Percentiles rank a stretch among this genome's conserved stretches.
Conservation (phyloP, 2,888 invertebrate genomes). For the Iphiclides podalirius region DNA sequence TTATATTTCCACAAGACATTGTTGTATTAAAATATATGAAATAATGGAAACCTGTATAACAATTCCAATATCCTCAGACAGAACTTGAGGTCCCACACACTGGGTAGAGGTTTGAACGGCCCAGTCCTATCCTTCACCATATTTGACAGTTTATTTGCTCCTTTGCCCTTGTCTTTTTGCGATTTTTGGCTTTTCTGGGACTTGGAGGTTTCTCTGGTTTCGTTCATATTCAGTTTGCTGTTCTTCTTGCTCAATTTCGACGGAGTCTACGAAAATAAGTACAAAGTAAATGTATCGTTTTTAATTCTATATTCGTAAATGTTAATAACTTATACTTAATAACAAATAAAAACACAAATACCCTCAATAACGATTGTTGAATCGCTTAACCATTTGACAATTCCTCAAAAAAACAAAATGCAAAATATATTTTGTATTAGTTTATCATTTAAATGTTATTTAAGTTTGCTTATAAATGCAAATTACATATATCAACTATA, state of each 20-base stretch:
- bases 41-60: constrained; percentile 60
- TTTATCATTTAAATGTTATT: no score
- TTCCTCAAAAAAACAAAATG: no score
- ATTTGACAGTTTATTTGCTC: constrained; percentile 45
- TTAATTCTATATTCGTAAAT: no score
- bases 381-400: no score
- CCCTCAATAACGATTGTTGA: neutral
- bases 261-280: constrained; percentile 40
- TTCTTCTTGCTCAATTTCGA: constrained; percentile 54
- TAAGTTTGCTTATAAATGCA: no score
- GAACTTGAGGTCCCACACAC: constrained; percentile 57
- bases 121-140: constrained; percentile 57
- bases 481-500: no score
- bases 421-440: no score
- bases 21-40: no score
- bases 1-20: no score
- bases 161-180: constrained; percentile 49
- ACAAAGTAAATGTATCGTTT: no score
- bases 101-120: constrained; percentile 61
- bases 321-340: no score
- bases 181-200: constrained; percentile 59
- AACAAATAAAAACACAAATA: no score
- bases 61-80: constrained; percentile 55
- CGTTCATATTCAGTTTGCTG: constrained; percentile 50
- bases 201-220: constrained; percentile 51